Evolutionary conservation across 2,888 invertebrate species (phyloP), one percentile per base, ranked within the genome.

Genomic region (Apamea crenata): DNA sequence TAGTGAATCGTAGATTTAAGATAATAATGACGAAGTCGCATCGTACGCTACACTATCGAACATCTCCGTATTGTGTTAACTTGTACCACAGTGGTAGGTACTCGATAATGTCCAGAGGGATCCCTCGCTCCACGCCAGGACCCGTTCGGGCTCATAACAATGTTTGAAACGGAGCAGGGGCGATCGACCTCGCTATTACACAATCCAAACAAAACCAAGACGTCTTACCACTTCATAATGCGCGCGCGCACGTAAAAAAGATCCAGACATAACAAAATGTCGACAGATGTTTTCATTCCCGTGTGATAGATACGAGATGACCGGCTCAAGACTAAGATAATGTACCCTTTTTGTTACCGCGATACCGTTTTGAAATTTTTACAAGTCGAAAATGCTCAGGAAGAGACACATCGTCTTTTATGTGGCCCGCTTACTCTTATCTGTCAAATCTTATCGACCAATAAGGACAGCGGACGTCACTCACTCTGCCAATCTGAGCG

Each of bases 391-490:
- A 94, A 95, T 91, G 92, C 91, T 93, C 92, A 92, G 92, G 93
- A 93, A 94, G 93, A 92, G 96, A 96, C 94, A 95, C 92, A 94
- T 95, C 93, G 91, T 93, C 96, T 96, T 96, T 96, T 94, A 96
- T 94, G 94, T 95, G 93, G 93, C 95, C 96, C 96, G 95, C 92
- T 93, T 90, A 74, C 89, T 92, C 92, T 96, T 96, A 96, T 96
- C 96, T 93, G 95, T 95, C 95, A 95, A 94, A 96, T 97, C 96
- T 96, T 95, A 96, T 97, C 96, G 95, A 94, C 96, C 96, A 95
- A 96, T 96, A 96, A 94, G 96, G 96, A 96, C 96, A 93, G 96
- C 94, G 93, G 91, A 96, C 96, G 97, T 97, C 96, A 96, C 96
- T 96, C 97, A 95, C 93, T 94, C 95, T 95, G 96, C 96, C 96